These are phyloP conservation scores for Eulemur rubriventer DNA, from an alignment of 2,797 vertebrate species.

Conservation along the genomic window DNA sequence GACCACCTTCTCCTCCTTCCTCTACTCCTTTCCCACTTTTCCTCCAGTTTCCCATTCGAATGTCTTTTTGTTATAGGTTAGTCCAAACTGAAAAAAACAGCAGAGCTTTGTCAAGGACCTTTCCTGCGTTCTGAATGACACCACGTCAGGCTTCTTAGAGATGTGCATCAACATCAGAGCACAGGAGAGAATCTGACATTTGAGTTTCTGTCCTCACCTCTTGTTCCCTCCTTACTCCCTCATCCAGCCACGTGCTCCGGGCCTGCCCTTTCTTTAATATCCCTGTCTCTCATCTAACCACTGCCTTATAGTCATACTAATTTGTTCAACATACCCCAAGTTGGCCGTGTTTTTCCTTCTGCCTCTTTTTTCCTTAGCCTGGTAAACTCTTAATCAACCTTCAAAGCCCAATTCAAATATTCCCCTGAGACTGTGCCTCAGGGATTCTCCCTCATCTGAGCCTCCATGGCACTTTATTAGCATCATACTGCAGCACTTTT, in stretches of 20 bases:
- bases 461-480: not conserved
- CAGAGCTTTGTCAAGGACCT: not conserved
- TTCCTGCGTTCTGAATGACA: not conserved
- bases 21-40: not conserved
- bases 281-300: not conserved
- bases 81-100: not conserved
- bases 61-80: not conserved
- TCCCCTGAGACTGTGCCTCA: not conserved
- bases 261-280: not conserved
- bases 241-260: not conserved
- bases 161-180: not conserved
- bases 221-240: too few relatives aligned
- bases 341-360: not conserved
- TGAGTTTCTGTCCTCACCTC: not conserved
- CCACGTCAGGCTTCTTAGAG: not conserved
- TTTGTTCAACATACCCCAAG: not conserved
- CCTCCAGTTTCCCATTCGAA: fast-evolving
- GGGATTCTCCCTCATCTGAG: not conserved
- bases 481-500: fast-evolving
- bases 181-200: not conserved
- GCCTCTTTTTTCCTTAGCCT: not conserved
- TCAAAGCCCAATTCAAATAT: not conserved
- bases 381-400: not conserved
- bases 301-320: not conserved
- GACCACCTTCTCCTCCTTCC: too few relatives aligned